A percentile compares a stretch with the other conserved stretches of the same genome.
Evolutionary conservation across 2,888 invertebrate genomes (phyloP).

Genomic region (Lasius fuliginosus): DNA sequence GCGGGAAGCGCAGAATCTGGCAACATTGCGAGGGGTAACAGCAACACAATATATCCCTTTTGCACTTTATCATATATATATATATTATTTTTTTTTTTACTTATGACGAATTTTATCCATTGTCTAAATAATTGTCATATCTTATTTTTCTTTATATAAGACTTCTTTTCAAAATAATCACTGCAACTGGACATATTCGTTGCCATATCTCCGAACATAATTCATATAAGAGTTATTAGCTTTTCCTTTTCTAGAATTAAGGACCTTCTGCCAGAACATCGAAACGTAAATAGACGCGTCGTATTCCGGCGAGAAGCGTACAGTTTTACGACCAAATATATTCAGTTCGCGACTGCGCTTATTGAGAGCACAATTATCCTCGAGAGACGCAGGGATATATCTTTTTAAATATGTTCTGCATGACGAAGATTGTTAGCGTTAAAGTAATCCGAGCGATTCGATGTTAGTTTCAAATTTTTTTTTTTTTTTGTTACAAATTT

Average conservation of each 20-base stretch:
- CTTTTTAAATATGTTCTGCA: conserved; percentile 68
- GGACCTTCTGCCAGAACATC: conserved; percentile 64
- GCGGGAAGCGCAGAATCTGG: conserved; percentile 65
- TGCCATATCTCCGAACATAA: conserved; percentile 74
- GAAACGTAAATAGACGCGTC: conserved; percentile 54
- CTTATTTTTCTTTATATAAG: conserved; percentile 55
- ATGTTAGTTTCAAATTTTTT: conserved; percentile 14
- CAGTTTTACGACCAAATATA: conserved; percentile 81
- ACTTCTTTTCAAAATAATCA: conserved; percentile 43
- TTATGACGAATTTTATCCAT: conserved; percentile 56
- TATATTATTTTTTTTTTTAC: conserved; percentile 59
- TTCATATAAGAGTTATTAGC: conserved; percentile 74
- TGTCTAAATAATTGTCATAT: conserved; percentile 54
- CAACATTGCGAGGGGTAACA: conserved; percentile 66
- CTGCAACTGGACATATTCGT: conserved; percentile 68
- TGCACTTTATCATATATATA: conserved; percentile 51
- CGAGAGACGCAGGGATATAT: conserved; percentile 60
- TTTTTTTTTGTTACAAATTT: conserved; percentile 49
- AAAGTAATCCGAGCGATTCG: conserved; percentile 17
- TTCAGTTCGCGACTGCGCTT: conserved; percentile 76
- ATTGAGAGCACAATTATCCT: conserved; percentile 75
- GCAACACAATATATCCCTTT: conserved; percentile 59
- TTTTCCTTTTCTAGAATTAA: conserved; percentile 78
- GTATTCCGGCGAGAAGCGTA: conserved; percentile 69
- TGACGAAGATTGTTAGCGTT: conserved; percentile 67